These are phyloP conservation scores for Eueides isabella DNA, from an alignment of 1,140 invertebrate species.

Conservation along the genomic window DNA sequence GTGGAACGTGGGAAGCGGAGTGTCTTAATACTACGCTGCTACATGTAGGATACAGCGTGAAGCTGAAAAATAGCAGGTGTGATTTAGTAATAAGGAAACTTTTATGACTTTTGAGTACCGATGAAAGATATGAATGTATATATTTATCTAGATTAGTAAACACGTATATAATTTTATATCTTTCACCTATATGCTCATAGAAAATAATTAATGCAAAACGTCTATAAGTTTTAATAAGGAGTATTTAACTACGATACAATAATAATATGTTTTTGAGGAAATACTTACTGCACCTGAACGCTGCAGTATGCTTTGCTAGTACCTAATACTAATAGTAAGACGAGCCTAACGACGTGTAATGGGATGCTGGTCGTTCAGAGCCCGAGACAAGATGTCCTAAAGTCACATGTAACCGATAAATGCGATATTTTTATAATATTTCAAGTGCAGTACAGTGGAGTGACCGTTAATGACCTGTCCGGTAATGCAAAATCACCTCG, in stretches of 20 bases:
- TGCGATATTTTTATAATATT: slow-evolving; percentile 51
- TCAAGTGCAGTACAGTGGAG: slow-evolving; percentile 42
- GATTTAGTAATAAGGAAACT: no score
- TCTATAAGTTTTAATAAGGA: background rate
- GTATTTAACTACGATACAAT: background rate
- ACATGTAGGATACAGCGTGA: no score
- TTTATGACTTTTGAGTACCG: no score
- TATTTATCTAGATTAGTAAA: no score
- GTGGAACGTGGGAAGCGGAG: no score
- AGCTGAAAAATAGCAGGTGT: no score
- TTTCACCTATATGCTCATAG: no score
- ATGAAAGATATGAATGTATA: no score
- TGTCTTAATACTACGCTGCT: no score
- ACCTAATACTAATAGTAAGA: background rate
- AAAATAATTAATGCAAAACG: no score
- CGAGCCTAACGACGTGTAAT: slow-evolving; percentile 4
- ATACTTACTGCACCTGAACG: background rate
- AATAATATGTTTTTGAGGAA: background rate
- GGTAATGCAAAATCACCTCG: slow-evolving; percentile 61
- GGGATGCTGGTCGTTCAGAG: slow-evolving; percentile 16
- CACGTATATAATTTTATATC: no score
- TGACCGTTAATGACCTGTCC: slow-evolving; percentile 65
- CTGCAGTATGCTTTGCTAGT: background rate
- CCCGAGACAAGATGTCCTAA: slow-evolving; percentile 14
- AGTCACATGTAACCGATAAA: slow-evolving; percentile 34